Conservation (phyloP, 2,888 invertebrate genomes). For the Nephrotoma guestfalica region DNA sequence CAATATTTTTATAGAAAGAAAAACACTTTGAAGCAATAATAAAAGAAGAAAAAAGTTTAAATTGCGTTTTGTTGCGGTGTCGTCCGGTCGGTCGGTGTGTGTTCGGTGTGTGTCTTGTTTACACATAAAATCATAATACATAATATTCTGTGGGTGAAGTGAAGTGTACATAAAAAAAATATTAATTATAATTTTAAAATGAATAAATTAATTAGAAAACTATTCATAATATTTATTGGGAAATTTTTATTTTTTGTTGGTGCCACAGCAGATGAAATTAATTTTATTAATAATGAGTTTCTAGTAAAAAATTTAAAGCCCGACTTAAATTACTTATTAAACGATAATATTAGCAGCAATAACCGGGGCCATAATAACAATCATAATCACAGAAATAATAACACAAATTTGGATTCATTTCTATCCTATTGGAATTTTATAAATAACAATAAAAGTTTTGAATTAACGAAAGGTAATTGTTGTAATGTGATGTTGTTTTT, state of each 20-base stretch:
- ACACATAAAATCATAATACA: background rate
- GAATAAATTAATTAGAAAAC: background rate
- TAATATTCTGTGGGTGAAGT: background rate
- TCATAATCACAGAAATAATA: background rate
- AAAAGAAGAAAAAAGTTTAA: background rate
- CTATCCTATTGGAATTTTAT: background rate
- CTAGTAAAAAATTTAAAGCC: constrained; percentile 7
- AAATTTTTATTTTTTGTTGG: background rate
- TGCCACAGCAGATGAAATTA: background rate
- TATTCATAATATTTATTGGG: background rate
- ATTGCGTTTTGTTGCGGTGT: background rate
- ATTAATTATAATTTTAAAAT: background rate
- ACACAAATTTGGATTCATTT: background rate
- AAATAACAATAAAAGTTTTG: background rate
- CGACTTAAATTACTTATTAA: constrained; percentile 3
- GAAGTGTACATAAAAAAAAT: background rate
- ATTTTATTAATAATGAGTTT: constrained; percentile 8
- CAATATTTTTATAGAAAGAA: background rate
- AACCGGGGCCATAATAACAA: background rate
- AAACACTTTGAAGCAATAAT: background rate
- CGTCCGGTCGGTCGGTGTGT: background rate
- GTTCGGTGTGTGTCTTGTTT: background rate
- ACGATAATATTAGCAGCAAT: background rate
- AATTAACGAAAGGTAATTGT: background rate
- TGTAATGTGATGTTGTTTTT: background rate